Base-by-base conservation (phyloP, 2,113 vertebrate genomes). In the Amblyopsis rosae region DNA sequence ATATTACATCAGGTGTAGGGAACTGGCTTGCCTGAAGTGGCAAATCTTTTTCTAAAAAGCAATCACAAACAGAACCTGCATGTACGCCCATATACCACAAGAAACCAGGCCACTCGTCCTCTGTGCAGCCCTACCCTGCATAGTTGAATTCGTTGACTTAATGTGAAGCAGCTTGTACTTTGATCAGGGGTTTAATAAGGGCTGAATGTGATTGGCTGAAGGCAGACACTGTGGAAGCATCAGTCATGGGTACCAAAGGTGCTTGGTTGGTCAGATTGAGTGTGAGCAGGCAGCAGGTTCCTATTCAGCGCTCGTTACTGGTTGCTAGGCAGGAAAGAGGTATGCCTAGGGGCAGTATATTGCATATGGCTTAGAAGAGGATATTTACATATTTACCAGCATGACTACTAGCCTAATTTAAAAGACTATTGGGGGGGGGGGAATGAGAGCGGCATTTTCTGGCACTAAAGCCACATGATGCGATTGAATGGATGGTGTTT, bases 371-470 rank as follows among this genome's bases (percentile, higher is more conserved):
- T 41, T 41, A 41, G 35, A 41, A 35, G 59, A 19, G 5, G 32
- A 12, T 65, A 51, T 65, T 77, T 70, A 69, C 59, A 65, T 59
- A 64, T 66, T 61, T 54, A 63, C 58, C 50, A 59, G 19, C 64
- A 26, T 67, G 60, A 61, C 60, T 62, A 63, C 60, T 62, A 4
- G 26, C 48, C 16, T 75, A 32, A 53, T 74, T 72, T 69, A 15
- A 59, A 78, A 72, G 66, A 41, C 55, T 6, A 64, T 17, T 71
- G 33, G 26, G 26, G 26, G 26, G 26, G 26, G 26, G 26, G 49
- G 19, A 65, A 64, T 70, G 62, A 33, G 64, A 61, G 53, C 19
- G 68, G 48, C 51, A 3, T 50, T 50, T 12, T 54, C n/a, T 59
- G 64, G 65, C 57, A 45, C 55, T 11, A 50, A 26, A n/a, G 49